Conservation (phyloP, 2,888 invertebrate species). For the Molanna angustata region DNA sequence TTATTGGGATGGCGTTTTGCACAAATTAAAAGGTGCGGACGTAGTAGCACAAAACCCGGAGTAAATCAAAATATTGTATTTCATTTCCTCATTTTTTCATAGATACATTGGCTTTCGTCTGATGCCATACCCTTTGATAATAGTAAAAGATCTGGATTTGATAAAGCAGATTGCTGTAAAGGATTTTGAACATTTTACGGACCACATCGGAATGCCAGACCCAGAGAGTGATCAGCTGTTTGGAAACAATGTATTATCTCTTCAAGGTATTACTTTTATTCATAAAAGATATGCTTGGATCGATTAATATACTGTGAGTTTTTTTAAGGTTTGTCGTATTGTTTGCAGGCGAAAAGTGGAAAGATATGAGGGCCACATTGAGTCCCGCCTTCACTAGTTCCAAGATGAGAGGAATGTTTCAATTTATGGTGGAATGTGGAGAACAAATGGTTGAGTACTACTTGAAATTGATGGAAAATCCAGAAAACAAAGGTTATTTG, state of each 20-base stretch:
- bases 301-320: no score
- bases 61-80: no score
- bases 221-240: slow-evolving; percentile 48
- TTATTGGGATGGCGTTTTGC: no score
- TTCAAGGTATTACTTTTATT: slow-evolving; percentile 52
- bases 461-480: slow-evolving; percentile 37
- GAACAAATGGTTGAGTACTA: slow-evolving; percentile 41
- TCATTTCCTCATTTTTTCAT: no score
- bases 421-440: slow-evolving; percentile 46
- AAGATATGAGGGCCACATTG: slow-evolving; percentile 45
- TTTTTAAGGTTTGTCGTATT: not conserved
- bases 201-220: slow-evolving; percentile 44
- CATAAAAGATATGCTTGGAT: no score
- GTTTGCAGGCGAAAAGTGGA: slow-evolving; percentile 45
- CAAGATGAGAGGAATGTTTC: slow-evolving; percentile 48
- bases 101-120: no score
- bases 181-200: slow-evolving; percentile 54
- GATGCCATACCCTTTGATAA: no score
- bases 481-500: slow-evolving; percentile 22
- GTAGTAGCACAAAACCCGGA: no score
- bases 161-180: slow-evolving; percentile 51
- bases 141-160: slow-evolving; percentile 49
- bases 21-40: no score
- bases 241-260: slow-evolving; percentile 46
- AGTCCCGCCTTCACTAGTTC: slow-evolving; percentile 43